Percentiles rank a stretch among this genome's conserved stretches.
Conservation (phyloP, 2,113 vertebrate genomes). For the Micronycteris hirsuta region DNA sequence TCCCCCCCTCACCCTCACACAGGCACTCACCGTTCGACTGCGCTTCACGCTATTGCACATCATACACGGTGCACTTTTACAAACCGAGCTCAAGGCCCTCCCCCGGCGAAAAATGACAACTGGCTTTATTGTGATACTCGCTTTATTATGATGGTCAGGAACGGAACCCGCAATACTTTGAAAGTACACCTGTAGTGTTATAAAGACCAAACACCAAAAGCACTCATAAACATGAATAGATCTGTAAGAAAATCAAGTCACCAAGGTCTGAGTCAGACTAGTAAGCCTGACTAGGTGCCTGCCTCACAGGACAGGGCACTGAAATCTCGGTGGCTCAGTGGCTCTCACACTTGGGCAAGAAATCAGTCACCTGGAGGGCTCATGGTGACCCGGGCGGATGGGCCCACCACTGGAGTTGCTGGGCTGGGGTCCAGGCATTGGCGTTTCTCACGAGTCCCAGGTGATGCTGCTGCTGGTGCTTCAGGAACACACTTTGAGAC, state of each 20-base stretch:
- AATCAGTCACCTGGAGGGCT: fast-evolving
- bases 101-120: too few species aligned
- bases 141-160: not conserved
- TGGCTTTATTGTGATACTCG: not conserved
- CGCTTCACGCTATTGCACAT: not conserved
- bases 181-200: not conserved
- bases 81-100: not conserved
- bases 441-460: not conserved
- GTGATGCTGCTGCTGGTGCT: not conserved
- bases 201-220: not conserved
- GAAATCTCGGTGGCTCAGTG: not conserved
- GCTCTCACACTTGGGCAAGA: fast-evolving
- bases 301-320: not conserved
- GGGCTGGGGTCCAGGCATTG: not conserved
- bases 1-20: not conserved
- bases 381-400: fast-evolving
- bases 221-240: not conserved
- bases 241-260: not conserved
- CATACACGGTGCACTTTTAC: not conserved
- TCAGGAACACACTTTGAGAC: not conserved
- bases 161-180: too few species aligned
- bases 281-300: not conserved
- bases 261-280: not conserved
- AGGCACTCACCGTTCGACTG: too few species aligned
- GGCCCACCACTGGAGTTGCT: fast-evolving